Percentiles rank a stretch among this genome's conserved stretches.
Evolutionary conservation across 2,888 invertebrate species (phyloP).

Genomic region (Malthinus flaveolus): DNA sequence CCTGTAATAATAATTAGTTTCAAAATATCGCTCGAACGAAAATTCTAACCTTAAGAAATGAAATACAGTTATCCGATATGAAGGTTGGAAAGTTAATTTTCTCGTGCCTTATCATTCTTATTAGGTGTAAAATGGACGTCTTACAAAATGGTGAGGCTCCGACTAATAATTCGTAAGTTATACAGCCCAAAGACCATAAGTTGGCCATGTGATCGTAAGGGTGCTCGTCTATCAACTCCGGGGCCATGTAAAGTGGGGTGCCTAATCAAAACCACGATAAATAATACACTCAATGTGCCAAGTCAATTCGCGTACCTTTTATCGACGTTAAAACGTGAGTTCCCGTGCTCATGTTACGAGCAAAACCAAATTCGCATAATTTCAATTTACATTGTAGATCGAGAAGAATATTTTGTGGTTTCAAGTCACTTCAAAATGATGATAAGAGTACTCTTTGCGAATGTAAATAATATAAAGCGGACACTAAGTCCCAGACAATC

Average conservation of each 20-base stretch:
- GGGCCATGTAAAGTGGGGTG: slow-evolving; percentile 95
- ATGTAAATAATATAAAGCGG: slow-evolving; percentile 91
- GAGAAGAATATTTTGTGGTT: slow-evolving; percentile 91
- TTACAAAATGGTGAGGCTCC: slow-evolving; percentile 93
- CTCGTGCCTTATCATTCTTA: slow-evolving; percentile 81
- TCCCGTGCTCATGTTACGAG: slow-evolving; percentile 89
- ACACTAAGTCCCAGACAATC: slow-evolving; percentile 88
- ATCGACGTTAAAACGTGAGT: slow-evolving; percentile 95
- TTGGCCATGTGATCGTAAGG: slow-evolving; percentile 96
- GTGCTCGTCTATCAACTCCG: slow-evolving; percentile 88
- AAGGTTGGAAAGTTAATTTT: slow-evolving; percentile 89
- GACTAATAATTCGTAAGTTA: slow-evolving; percentile 86
- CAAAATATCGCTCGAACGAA: too few relatives aligned
- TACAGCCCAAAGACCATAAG: slow-evolving; percentile 93
- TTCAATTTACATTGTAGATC: slow-evolving; percentile 83
- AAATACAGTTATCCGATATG: slow-evolving; percentile 76
- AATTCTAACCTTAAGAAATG: slow-evolving; percentile 69
- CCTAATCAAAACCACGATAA: slow-evolving; percentile 34
- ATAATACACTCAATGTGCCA: slow-evolving; percentile 2
- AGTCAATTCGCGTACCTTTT: slow-evolving; percentile 60
- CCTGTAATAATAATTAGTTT: slow-evolving; percentile 56
- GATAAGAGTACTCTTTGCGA: slow-evolving; percentile 78
- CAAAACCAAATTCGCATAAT: slow-evolving; percentile 94
- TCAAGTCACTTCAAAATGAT: slow-evolving; percentile 72
- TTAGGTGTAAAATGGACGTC: slow-evolving; percentile 84